Percentiles rank a stretch among this genome's conserved stretches.
phyloP scores from a whole-genome alignment of 2,797 vertebrate species.

The Molossus alvarezi region DNA sequence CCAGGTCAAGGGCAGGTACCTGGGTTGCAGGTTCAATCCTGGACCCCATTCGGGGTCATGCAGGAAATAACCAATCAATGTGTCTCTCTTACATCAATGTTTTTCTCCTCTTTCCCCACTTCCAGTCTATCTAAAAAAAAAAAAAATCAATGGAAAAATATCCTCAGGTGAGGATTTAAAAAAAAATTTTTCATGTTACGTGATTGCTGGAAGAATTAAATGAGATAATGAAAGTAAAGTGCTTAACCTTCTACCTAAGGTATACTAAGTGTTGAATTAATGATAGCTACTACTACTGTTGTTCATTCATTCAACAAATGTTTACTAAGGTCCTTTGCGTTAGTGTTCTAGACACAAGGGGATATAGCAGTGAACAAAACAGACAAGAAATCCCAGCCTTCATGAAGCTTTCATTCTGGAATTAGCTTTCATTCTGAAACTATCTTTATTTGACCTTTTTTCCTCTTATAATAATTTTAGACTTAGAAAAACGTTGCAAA shows the following conservation, averaged over 20 bases:
- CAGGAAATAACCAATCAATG: no score
- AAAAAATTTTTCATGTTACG: neutral
- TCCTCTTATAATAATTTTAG: neutral
- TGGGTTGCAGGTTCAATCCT: no score
- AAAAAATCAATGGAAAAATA: no score
- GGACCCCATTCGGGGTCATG: no score
- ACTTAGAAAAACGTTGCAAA: conserved; percentile 44
- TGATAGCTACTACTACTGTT: conserved; percentile 11
- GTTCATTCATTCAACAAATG: neutral
- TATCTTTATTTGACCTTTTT: neutral
- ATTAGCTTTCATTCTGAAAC: conserved; percentile 9
- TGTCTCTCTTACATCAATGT: no score
- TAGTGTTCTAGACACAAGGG: neutral
- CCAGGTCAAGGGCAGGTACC: no score
- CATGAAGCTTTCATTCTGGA: neutral
- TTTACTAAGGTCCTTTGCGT: neutral
- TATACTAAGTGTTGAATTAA: conserved; percentile 4
- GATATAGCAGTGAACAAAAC: neutral
- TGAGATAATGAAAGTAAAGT: conserved; percentile 35
- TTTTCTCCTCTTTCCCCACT: no score
- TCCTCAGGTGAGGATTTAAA: no score
- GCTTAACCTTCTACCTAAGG: neutral
- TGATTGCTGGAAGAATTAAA: conserved; percentile 45
- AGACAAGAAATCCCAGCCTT: neutral
- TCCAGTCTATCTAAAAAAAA: no score